Evolutionary conservation across 2,113 vertebrate species (phyloP), one percentile per base, ranked within the genome.

Genomic region (Bubo blakistoni): DNA sequence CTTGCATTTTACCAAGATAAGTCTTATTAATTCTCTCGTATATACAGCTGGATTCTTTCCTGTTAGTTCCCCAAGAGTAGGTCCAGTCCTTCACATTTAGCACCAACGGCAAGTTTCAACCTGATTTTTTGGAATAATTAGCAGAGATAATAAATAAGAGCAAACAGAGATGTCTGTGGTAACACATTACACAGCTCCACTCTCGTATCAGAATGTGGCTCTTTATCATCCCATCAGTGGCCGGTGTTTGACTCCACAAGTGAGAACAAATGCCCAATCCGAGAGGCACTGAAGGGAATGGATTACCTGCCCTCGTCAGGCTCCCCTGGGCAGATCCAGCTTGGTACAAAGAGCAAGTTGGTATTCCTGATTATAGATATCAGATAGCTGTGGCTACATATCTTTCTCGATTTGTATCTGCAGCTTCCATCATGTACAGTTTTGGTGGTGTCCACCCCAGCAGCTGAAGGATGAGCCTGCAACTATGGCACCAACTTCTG

Each of bases 71-170:
- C 51, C 59, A 55, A 3, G 5, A 46, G 54, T 10, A 47, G 5
- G 66, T 69, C 36, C 70, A 90, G 65, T 30, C 79, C 58, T 80
- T 61, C 74, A 47, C 38, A 17, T 61, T 67, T 8, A 61, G 5
- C 59, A 52, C 27, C 62, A 65, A 34, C 0, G 4, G 55, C 51
- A 78, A 81, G 38, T 67, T 92, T 72, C 42, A 52, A 34, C 78
- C 38, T 80, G 88, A 94, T 92, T 92, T 82, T 72, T 32, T 77
- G 40, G 49, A 42, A 59, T 72, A 92, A 94, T 86, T 69, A 96
- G 40, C 59, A 88, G 69, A 70, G 46, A 34, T 58, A 83, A 81
- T 83, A 88, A 78, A 80, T 90, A 30, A 70, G 74, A 34, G 40
- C 11, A 70, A 54, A 59, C 14, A 22, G 49, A 79, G 66, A 69